Base-by-base conservation (phyloP, 2,113 vertebrate genomes). In the Jacana jacana region DNA sequence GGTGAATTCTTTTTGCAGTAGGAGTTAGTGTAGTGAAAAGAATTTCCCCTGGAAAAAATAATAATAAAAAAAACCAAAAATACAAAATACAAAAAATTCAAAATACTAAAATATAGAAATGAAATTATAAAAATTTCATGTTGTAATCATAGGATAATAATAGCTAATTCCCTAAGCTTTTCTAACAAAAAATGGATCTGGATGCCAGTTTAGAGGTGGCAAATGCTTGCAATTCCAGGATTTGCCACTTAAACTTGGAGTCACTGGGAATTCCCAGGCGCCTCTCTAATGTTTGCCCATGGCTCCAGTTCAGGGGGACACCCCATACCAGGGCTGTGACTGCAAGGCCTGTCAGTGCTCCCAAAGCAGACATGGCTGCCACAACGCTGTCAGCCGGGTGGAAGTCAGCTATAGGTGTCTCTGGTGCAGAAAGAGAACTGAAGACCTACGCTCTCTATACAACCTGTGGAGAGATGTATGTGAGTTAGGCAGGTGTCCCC, bases 221-320 rank as follows among this genome's bases (percentile, higher is more conserved):
- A 81, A 64, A 17, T 72, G 24, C 30, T 65, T 85, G 27, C 16
- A 68, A 1, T 64, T 83, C 10, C 46, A n/a, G 10, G 5, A 25
- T 78, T 79, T 91, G 6, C 19, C 35, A 25, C 11, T 58, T 66
- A 30, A 51, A 19, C 17, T 20, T 33, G 51, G 57, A 63, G n/a
- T 18, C 7, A 20, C 7, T 75, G 31, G 51, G 42, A 86, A 33
- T 75, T 76, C 23, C 44, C 13, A 49, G 24, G 12, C 17, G 20
- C 33, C 8, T n/a, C 13, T 30, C 15, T 39, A 40, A 2, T 15
- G 9, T 27, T 11, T 8, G 11, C 16, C 52, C 11, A 0, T 54
- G 35, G 64, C 22, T 89, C 9, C 15, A 8, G 23, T 39, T 0
- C 55, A 46, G 51, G 55, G 40, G 22, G 6, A 4, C 6, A 25